These are phyloP conservation scores for Takifugu flavidus DNA, from an alignment of 2,113 vertebrate species.

Conservation along the genomic window DNA sequence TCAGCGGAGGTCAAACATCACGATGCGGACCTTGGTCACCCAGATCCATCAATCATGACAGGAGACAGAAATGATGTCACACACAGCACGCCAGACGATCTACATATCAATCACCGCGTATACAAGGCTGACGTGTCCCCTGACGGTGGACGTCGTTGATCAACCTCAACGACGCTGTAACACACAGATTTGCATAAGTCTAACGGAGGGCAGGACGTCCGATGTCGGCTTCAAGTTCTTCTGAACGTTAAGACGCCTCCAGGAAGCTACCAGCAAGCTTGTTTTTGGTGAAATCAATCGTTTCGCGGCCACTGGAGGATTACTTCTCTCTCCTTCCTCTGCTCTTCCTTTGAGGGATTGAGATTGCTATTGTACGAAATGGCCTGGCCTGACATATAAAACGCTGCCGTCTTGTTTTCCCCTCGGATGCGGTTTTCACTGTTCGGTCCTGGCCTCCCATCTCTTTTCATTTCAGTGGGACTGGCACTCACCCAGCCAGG, in stretches of 20 bases:
- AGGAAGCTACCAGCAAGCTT: slow-evolving; percentile 25
- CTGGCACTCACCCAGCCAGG: slow-evolving; percentile 32
- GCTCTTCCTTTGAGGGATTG: slow-evolving; percentile 40
- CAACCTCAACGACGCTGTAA: background rate
- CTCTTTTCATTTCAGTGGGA: slow-evolving; percentile 51
- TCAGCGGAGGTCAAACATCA: slow-evolving; percentile 50
- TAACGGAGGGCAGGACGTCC: no score
- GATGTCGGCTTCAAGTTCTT: no score
- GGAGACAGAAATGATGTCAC: slow-evolving; percentile 35
- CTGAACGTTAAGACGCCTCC: no score
- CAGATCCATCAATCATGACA: slow-evolving; percentile 57
- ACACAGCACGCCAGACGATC: slow-evolving; percentile 26
- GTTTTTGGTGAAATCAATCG: slow-evolving; percentile 63
- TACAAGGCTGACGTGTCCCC: slow-evolving; percentile 48
- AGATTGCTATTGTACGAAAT: slow-evolving; percentile 50
- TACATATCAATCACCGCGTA: slow-evolving; percentile 48
- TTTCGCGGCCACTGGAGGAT: slow-evolving; percentile 62
- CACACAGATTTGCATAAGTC: background rate
- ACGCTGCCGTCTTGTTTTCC: background rate
- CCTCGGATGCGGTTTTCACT: slow-evolving; percentile 43
- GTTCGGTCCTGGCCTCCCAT: slow-evolving; percentile 45
- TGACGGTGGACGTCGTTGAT: slow-evolving; percentile 19
- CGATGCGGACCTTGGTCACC: slow-evolving; percentile 43
- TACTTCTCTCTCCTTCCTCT: slow-evolving; percentile 34
- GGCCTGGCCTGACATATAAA: slow-evolving; percentile 53